These are phyloP conservation scores for Chlamydotis undulata DNA, from an alignment of 2,113 vertebrate genomes.

Conservation along the genomic window DNA sequence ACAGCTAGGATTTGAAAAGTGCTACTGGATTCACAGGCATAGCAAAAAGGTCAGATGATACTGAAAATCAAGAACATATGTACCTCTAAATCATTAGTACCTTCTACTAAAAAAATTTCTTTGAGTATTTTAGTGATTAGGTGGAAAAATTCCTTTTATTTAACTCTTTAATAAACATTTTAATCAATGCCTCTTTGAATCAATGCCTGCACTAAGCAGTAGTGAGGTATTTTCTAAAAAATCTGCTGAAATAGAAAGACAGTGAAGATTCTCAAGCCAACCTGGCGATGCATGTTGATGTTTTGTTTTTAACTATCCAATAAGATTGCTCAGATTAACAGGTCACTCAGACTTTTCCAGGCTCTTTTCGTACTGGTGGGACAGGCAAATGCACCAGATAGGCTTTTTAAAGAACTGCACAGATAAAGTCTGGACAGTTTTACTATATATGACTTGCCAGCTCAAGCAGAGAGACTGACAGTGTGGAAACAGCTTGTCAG, in stretches of 20 bases:
- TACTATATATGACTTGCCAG: conserved; percentile 64
- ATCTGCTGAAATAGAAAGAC: conserved; percentile 27
- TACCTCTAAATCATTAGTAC: too few relatives aligned
- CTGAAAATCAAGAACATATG: background rate
- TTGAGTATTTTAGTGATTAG: background rate
- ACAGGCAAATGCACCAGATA: conserved; percentile 43
- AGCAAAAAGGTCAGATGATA: background rate
- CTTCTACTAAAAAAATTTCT: background rate
- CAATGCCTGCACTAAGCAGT: conserved; percentile 31
- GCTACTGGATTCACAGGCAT: background rate
- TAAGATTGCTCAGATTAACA: conserved; percentile 54
- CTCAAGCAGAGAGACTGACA: conserved; percentile 69
- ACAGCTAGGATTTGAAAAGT: background rate
- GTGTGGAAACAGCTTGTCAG: conserved; percentile 70
- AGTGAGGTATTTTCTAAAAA: conserved; percentile 58
- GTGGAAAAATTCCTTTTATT: conserved; percentile 58
- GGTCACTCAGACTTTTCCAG: conserved; percentile 52
- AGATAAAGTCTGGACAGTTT: conserved; percentile 68
- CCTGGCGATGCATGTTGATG: conserved; percentile 40
- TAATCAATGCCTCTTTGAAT: conserved; percentile 56
- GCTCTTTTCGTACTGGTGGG: conserved; percentile 27
- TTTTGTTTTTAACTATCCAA: conserved; percentile 59
- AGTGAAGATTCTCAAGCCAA: conserved; percentile 46
- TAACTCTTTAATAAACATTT: conserved; percentile 55
- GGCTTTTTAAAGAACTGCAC: conserved; percentile 62